Evolutionary conservation across 2,113 vertebrate genomes (phyloP).

Genomic region (Puntigrus tetrazona): DNA sequence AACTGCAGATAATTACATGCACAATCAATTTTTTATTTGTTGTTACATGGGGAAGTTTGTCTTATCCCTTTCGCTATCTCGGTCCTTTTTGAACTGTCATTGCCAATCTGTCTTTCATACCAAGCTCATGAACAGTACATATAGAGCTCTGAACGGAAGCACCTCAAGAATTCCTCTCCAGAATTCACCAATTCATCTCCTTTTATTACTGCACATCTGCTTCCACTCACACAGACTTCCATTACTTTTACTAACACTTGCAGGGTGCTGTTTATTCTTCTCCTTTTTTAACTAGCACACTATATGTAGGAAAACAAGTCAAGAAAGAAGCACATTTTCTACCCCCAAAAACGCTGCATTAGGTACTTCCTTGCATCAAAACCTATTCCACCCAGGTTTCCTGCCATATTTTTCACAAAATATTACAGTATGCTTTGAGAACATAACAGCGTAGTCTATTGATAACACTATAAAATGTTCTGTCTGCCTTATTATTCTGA

Average conservation of each 20-base stretch:
- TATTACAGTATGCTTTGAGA: not conserved
- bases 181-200: slow-evolving; percentile 18
- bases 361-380: not conserved
- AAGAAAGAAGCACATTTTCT: not conserved
- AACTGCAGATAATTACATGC: not conserved
- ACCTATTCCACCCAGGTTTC: not conserved
- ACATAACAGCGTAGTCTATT: not conserved
- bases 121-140: slow-evolving; percentile 3
- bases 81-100: not conserved
- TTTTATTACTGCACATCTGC: slow-evolving; percentile 19
- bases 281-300: not conserved
- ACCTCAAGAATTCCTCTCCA: slow-evolving; percentile 18
- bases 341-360: not conserved
- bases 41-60: not conserved
- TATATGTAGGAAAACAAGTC: not conserved
- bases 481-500: slow-evolving; percentile 12
- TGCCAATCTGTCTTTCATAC: not conserved
- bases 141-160: slow-evolving; percentile 16
- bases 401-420: not conserved
- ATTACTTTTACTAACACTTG: not conserved
- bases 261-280: not conserved
- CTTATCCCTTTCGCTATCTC: not conserved
- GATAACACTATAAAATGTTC: not conserved
- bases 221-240: slow-evolving; percentile 1
- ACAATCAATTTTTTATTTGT: slow-evolving; percentile 15